Evolutionary conservation across 2,888 invertebrate genomes (phyloP).

Genomic region (Troglohyphantes excavatus): DNA sequence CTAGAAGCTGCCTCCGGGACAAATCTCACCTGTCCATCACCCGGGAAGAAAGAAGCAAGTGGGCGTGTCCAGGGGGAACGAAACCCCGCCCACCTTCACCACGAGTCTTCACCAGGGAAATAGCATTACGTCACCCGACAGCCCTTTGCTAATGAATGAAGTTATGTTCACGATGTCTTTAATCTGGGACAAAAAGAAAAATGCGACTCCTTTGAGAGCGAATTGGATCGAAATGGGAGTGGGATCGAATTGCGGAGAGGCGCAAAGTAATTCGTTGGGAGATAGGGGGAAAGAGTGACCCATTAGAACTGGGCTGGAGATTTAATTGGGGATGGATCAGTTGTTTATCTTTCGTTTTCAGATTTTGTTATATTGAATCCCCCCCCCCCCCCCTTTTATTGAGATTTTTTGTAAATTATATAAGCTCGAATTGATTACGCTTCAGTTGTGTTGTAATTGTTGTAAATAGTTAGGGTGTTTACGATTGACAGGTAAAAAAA

Average conservation of each 20-base stretch:
- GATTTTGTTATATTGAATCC: neutral
- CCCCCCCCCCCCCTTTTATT: no score
- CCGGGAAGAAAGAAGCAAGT: conserved; percentile 34
- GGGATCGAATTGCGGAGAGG: conserved; percentile 25
- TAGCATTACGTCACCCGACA: conserved; percentile 63
- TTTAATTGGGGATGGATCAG: conserved; percentile 27
- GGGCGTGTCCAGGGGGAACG: conserved; percentile 36
- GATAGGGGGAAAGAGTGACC: conserved; percentile 21
- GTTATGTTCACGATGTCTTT: conserved; percentile 65
- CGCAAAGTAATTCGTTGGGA: neutral
- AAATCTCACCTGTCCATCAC: conserved; percentile 48
- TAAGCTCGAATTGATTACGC: no score
- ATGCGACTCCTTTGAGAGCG: conserved; percentile 26
- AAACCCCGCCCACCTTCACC: conserved; percentile 33
- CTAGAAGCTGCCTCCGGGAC: neutral
- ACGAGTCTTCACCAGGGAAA: conserved; percentile 39
- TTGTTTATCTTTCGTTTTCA: neutral
- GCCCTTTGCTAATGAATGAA: conserved; percentile 72
- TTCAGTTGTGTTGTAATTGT: no score
- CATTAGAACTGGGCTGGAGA: neutral
- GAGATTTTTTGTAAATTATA: no score
- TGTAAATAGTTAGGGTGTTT: no score
- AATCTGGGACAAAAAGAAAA: conserved; percentile 59
- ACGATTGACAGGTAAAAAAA: no score
- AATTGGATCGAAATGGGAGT: conserved; percentile 36